These are phyloP conservation scores for Calameuta idolon DNA, from an alignment of 2,888 invertebrate species.

Conservation along the genomic window DNA sequence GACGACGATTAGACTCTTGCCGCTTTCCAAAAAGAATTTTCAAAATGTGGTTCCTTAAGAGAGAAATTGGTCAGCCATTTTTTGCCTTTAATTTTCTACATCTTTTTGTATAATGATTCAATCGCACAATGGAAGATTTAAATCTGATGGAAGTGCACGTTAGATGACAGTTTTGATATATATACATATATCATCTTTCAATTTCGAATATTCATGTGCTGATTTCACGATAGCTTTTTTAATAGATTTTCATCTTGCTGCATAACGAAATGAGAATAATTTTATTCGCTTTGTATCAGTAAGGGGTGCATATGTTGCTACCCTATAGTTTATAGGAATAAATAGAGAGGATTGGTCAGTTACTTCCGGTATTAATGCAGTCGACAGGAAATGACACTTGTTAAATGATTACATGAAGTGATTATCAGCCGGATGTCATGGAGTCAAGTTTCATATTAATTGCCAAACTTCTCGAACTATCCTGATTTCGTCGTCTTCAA, in stretches of 20 bases:
- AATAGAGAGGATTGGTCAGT: conserved; percentile 31
- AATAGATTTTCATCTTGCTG: neutral
- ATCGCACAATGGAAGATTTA: neutral
- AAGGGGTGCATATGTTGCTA: neutral
- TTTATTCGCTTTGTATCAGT: neutral
- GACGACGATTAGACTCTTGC: neutral
- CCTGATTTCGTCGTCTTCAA: neutral
- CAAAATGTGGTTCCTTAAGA: neutral
- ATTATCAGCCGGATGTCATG: conserved; percentile 34
- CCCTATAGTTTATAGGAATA: conserved; percentile 27
- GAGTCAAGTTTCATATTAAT: neutral
- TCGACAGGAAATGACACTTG: conserved; percentile 40
- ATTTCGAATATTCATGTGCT: neutral
- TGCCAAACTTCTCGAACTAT: neutral
- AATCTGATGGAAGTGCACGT: neutral
- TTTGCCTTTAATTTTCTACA: neutral
- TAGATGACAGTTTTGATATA: neutral
- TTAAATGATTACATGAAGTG: conserved; percentile 30
- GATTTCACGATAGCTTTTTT: neutral
- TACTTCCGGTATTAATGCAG: conserved; percentile 37
- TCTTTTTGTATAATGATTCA: neutral
- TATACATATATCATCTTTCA: neutral
- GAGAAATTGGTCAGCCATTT: neutral
- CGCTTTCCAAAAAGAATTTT: neutral
- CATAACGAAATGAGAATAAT: neutral